A percentile compares a stretch with the other conserved stretches of the same genome.
These are phyloP conservation scores for Trichogramma evanescens DNA, from an alignment of 2,888 invertebrate genomes.

Conservation along the genomic window DNA sequence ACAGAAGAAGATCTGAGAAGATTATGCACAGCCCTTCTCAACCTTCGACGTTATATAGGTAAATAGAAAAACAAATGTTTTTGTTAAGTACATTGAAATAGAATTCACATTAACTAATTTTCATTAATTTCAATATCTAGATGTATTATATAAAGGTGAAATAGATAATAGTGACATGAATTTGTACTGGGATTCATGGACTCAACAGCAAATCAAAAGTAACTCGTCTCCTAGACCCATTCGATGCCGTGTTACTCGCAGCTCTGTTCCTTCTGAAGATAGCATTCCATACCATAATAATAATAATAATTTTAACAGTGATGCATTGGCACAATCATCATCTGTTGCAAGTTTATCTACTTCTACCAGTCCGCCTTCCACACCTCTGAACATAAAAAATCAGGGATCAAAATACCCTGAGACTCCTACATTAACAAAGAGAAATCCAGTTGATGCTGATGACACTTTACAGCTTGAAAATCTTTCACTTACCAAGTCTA, in stretches of 20 bases:
- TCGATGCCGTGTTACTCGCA: slow-evolving; percentile 50
- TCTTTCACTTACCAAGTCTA: slow-evolving; percentile 74
- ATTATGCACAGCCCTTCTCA: slow-evolving; percentile 76
- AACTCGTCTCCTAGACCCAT: slow-evolving; percentile 51
- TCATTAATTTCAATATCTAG: slow-evolving; percentile 38
- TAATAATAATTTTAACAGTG: slow-evolving; percentile 41
- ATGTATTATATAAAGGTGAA: slow-evolving; percentile 56
- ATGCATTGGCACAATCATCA: slow-evolving; percentile 45
- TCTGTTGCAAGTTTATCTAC: slow-evolving; percentile 51
- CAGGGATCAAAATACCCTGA: slow-evolving; percentile 62
- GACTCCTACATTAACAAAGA: slow-evolving; percentile 75
- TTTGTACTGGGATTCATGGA: slow-evolving; percentile 94
- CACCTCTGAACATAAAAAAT: slow-evolving; percentile 30
- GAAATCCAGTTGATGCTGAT: slow-evolving; percentile 58
- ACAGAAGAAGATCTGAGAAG: slow-evolving; percentile 74
- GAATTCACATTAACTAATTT: background rate
- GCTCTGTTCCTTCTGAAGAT: slow-evolving; percentile 58
- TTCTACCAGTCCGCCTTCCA: slow-evolving; percentile 47
- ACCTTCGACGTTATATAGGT: slow-evolving; percentile 80
- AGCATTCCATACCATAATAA: slow-evolving; percentile 46
- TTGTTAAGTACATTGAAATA: background rate
- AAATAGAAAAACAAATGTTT: slow-evolving; percentile 22
- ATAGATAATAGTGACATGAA: slow-evolving; percentile 56
- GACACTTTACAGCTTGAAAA: slow-evolving; percentile 40
- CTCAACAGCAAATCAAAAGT: slow-evolving; percentile 56